Evolutionary conservation across 2,797 vertebrate genomes (phyloP), one percentile per base, ranked within the genome.

Genomic region (Antennarius maculatus): DNA sequence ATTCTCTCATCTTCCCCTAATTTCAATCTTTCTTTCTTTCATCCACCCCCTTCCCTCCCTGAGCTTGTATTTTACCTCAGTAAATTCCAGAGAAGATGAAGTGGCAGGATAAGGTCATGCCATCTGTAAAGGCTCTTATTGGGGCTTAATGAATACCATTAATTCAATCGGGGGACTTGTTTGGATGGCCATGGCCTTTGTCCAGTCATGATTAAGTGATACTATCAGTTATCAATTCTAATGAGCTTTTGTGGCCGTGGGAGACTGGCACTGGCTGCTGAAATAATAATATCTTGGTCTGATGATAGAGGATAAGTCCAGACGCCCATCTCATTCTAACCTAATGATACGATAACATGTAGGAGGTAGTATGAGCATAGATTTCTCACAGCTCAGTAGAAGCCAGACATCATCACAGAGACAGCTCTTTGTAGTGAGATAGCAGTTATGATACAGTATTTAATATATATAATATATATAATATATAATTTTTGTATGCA

Each of bases 131-230:
- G 83, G 71, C 81, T 84, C 86, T 88, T 80, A 83, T 80, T 78
- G 84, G 77, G 64, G 79, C 83, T 81, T 92, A 93, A 93, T 94
- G 90, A 93, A 93, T 90, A 87, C 77, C 79, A 91, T 93, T 92
- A 91, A 91, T 92, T 91, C 85, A 89, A 89, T 89, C 79, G 66
- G 43, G 84, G 80, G 81, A 87, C 86, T 90, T 84, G 82, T 90
- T 81, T 87, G 87, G 81, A 81, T 75, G 84, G 77, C 75, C 57
- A n/a, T 86, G 79, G 88, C 86, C 88, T 92, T 91, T 92, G 84
- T 93, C 89, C 83, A 73, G 88, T 79, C 85, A 79, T 88, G 86
- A 91, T 92, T 86, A 93, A 90, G 82, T 50, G 79, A 89, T 92
- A 75, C 76, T 89, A 92, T 93, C 90, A 90, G 86, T 90, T 90